These are phyloP conservation scores for Ellobius talpinus DNA, from an alignment of 2,113 vertebrate genomes.

Conservation along the genomic window DNA sequence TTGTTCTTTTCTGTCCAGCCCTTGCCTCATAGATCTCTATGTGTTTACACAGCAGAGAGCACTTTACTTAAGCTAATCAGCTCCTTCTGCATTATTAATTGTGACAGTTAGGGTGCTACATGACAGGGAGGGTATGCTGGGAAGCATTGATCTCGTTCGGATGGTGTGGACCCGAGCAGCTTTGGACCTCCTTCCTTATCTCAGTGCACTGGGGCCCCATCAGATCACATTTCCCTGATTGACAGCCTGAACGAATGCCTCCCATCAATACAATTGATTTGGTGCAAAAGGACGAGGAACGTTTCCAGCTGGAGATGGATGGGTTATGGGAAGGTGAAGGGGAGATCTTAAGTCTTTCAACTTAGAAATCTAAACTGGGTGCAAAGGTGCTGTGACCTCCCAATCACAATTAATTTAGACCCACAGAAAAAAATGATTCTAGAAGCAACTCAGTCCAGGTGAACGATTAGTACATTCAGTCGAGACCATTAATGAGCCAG, in stretches of 20 bases:
- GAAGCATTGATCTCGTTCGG: slow-evolving; percentile 83
- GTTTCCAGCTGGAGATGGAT: slow-evolving; percentile 50
- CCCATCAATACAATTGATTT: slow-evolving; percentile 84
- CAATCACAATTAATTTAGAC: neutral
- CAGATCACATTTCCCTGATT: slow-evolving; percentile 87
- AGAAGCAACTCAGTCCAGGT: neutral
- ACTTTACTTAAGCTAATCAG: slow-evolving; percentile 89
- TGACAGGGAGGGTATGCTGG: slow-evolving; percentile 78
- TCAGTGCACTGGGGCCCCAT: slow-evolving; percentile 80
- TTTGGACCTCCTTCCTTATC: slow-evolving; percentile 81
- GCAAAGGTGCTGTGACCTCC: slow-evolving; percentile 34
- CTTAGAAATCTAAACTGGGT: slow-evolving; percentile 59
- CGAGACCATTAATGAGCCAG: slow-evolving; percentile 71
- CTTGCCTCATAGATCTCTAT: slow-evolving; percentile 83
- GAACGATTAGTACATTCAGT: slow-evolving; percentile 13
- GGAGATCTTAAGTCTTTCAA: neutral
- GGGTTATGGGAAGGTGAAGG: slow-evolving; percentile 8
- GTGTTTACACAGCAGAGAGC: slow-evolving; percentile 87
- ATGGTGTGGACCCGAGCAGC: slow-evolving; percentile 67
- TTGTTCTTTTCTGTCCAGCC: slow-evolving; percentile 80
- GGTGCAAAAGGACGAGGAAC: slow-evolving; percentile 71
- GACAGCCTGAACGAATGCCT: slow-evolving; percentile 76
- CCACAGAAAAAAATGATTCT: neutral
- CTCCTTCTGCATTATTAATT: slow-evolving; percentile 89
- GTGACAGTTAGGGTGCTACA: slow-evolving; percentile 81